These are phyloP conservation scores for Toxostoma redivivum DNA, from an alignment of 2,113 vertebrate species.

Conservation along the genomic window DNA sequence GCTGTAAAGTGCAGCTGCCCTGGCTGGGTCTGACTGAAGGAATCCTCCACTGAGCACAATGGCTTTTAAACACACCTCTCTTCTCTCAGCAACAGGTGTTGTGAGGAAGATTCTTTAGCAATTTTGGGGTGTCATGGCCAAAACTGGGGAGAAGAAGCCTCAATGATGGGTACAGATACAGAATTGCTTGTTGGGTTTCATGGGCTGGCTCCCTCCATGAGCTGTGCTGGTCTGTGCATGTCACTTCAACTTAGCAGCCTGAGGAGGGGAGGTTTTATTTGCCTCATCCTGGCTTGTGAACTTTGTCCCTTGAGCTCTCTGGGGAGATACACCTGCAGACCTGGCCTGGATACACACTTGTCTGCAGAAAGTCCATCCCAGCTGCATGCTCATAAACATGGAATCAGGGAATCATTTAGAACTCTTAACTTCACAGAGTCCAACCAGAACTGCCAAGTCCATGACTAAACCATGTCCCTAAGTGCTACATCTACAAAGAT, in stretches of 20 bases:
- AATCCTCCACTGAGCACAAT: rapidly evolving
- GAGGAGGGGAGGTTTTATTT: not conserved
- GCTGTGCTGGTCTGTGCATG: not conserved
- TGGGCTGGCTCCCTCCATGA: rapidly evolving
- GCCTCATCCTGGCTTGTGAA: not conserved
- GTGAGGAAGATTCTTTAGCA: not conserved
- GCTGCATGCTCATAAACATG: not conserved
- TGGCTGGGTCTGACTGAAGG: not conserved
- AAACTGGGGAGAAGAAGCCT: not conserved
- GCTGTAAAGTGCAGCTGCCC: not conserved
- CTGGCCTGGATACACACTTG: not conserved
- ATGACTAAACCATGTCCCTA: not conserved
- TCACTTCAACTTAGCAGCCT: not conserved
- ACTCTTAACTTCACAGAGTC: not conserved
- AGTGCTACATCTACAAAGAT: not conserved
- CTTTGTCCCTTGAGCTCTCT: not conserved
- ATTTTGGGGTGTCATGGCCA: not conserved
- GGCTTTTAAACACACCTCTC: not conserved
- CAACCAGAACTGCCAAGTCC: not conserved
- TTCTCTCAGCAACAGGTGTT: not conserved
- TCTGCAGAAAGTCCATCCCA: not conserved
- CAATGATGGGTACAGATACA: not conserved
- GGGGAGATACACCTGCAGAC: not conserved
- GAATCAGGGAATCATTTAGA: not conserved
- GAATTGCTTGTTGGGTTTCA: not conserved